Evolutionary conservation across 2,113 vertebrate genomes (phyloP).

Genomic region (Mormyrus iriodes): DNA sequence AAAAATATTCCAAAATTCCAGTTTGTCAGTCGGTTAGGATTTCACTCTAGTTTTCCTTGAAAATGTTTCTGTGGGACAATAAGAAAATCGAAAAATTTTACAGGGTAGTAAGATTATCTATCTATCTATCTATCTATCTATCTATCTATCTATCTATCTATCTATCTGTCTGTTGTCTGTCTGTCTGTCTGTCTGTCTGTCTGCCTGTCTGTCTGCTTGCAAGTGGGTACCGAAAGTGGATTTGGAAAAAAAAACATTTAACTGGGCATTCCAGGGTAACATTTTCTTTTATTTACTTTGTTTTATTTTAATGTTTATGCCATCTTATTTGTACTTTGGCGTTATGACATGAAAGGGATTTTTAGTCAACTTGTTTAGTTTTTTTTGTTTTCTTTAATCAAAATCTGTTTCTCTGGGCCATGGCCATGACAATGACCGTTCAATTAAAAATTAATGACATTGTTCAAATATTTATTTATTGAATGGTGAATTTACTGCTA

Average conservation of each 20-base stretch:
- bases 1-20: too few relatives aligned
- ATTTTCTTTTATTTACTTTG: not conserved
- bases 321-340: not conserved
- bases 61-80: too few relatives aligned
- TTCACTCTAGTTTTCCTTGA: too few relatives aligned
- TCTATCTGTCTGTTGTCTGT: not conserved
- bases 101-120: too few relatives aligned
- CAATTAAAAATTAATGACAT: not conserved
- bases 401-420: not conserved
- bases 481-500: not conserved
- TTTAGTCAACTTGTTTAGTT: not conserved
- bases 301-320: not conserved
- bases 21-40: too few relatives aligned
- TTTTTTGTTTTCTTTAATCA: not conserved
- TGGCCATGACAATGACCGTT: not conserved
- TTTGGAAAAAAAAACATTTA: not conserved
- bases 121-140: too few relatives aligned
- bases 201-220: not conserved
- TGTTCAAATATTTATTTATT: not conserved
- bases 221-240: not conserved
- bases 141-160: not conserved
- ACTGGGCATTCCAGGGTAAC: not conserved
- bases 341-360: not conserved
- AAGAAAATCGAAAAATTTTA: too few relatives aligned
- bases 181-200: too few relatives aligned